Conservation (phyloP, 2,113 vertebrate species). For the Neodontobutis hainanensis region DNA sequence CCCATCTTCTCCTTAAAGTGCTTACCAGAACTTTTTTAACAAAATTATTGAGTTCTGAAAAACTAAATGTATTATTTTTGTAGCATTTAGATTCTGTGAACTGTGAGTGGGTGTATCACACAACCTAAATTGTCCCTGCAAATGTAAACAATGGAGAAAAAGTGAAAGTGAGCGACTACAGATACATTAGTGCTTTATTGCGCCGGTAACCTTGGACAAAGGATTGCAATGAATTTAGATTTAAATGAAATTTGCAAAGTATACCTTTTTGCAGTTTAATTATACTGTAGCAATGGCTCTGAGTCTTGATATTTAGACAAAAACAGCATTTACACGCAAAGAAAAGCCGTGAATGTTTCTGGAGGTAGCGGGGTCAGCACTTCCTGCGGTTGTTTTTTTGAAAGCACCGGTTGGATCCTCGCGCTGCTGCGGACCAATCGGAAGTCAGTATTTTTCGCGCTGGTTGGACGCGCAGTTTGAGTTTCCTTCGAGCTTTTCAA, state of each 20-base stretch:
- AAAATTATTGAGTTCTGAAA: too few species aligned
- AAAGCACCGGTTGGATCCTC: constrained; percentile 84
- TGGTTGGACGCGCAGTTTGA: constrained; percentile 84
- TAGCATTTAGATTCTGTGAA: too few species aligned
- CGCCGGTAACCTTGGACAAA: too few species aligned
- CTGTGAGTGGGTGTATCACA: too few species aligned
- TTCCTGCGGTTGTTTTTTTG: constrained; percentile 77
- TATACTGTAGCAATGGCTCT: neutral
- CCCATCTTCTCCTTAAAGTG: too few species aligned
- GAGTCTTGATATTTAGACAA: neutral
- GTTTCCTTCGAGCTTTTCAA: constrained; percentile 79
- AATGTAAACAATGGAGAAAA: too few species aligned
- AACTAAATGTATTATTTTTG: too few species aligned
- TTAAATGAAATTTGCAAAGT: neutral
- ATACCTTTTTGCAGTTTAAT: neutral
- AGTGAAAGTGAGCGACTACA: too few species aligned
- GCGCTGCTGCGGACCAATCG: constrained; percentile 84
- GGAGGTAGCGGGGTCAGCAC: constrained; percentile 32
- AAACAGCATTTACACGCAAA: neutral
- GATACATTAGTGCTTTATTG: too few species aligned
- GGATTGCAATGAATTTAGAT: too few species aligned
- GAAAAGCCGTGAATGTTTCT: neutral
- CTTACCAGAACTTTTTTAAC: too few species aligned
- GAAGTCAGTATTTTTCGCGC: constrained; percentile 93
- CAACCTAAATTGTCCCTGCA: too few species aligned